Evolutionary conservation across 2,113 vertebrate species (phyloP).

Genomic region (Seriola aureovittata): DNA sequence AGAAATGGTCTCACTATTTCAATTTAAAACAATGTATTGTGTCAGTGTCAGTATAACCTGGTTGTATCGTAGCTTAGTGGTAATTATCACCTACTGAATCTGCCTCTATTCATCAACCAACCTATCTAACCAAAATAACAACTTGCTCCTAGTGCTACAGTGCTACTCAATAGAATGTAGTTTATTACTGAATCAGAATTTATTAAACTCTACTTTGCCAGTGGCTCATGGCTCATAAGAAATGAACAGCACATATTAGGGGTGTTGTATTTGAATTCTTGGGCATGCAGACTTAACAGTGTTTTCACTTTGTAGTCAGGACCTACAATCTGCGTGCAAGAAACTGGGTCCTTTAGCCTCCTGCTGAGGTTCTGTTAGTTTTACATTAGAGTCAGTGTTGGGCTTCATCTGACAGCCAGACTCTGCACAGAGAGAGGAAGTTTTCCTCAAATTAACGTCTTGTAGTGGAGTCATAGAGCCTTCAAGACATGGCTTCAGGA

Average conservation of each 20-base stretch:
- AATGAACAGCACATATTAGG: constrained; percentile 23
- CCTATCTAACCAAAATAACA: constrained; percentile 45
- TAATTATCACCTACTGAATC: constrained; percentile 56
- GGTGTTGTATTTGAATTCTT: constrained; percentile 20
- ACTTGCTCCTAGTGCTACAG: constrained; percentile 28
- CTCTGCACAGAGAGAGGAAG: constrained; percentile 21
- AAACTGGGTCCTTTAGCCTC: constrained; percentile 20
- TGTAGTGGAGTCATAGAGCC: constrained; percentile 8
- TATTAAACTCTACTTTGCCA: constrained; percentile 46
- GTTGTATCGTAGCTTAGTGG: constrained; percentile 29
- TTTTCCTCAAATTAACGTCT: constrained; percentile 20
- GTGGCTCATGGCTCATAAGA: constrained; percentile 19
- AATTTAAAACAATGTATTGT: constrained; percentile 45
- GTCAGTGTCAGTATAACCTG: constrained; percentile 38
- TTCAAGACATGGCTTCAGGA: constrained; percentile 22
- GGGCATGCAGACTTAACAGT: constrained; percentile 43
- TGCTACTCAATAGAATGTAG: constrained; percentile 37
- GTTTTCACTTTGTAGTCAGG: constrained; percentile 46
- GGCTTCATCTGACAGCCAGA: background rate
- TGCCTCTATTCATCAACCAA: constrained; percentile 24
- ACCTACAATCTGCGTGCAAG: background rate
- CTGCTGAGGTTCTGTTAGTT: constrained; percentile 29
- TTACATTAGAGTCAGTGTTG: constrained; percentile 17
- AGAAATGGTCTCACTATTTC: constrained; percentile 38
- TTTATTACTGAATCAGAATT: constrained; percentile 44